Evolutionary conservation across 2,113 vertebrate genomes (phyloP).

Genomic region (Conger conger): DNA sequence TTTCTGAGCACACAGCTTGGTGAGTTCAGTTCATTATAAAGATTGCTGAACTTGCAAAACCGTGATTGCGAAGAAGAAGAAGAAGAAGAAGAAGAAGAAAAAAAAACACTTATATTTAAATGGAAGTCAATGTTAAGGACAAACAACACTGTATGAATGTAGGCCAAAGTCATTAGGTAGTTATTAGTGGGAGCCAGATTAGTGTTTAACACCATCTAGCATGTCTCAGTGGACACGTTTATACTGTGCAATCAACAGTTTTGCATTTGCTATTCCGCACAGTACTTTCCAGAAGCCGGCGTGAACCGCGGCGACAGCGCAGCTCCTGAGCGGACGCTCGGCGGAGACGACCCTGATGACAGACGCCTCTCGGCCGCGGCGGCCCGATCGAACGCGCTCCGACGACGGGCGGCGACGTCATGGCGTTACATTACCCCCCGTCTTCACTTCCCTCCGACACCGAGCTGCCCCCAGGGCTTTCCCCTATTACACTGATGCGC

Average conservation of each 20-base stretch:
- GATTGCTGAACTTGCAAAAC: neutral
- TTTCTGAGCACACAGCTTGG: neutral
- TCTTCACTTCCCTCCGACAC: slow-evolving; percentile 18
- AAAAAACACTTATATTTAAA: neutral
- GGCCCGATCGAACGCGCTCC: neutral
- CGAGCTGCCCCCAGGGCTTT: slow-evolving; percentile 38
- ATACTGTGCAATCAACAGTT: neutral
- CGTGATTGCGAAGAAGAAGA: neutral
- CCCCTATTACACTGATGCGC: slow-evolving; percentile 30
- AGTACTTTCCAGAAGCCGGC: neutral
- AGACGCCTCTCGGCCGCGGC: too few relatives aligned
- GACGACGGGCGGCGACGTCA: slow-evolving; percentile 39
- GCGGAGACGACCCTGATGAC: neutral
- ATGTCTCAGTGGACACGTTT: neutral
- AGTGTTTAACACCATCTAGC: neutral
- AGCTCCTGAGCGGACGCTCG: too few relatives aligned
- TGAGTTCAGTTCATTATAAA: neutral
- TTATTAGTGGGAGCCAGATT: neutral
- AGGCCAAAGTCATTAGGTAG: neutral
- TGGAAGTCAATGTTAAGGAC: neutral
- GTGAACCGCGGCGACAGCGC: neutral
- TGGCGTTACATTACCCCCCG: slow-evolving; percentile 24
- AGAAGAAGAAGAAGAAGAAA: too few relatives aligned
- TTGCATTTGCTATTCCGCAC: neutral
- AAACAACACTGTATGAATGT: neutral